Conservation (phyloP, 2,888 invertebrate genomes). For the Pecten maximus region DNA sequence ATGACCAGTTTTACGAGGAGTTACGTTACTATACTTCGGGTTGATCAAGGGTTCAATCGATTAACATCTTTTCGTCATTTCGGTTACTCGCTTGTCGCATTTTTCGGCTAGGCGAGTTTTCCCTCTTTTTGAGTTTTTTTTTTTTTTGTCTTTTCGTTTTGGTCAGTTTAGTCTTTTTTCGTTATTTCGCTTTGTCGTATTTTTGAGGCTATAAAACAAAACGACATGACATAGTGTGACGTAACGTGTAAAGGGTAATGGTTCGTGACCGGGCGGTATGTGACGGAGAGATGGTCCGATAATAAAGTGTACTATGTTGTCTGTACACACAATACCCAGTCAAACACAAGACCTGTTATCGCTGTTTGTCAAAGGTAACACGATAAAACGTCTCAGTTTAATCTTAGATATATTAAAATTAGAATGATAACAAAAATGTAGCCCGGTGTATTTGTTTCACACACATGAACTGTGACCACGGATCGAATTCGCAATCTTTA, state of each 20-base stretch:
- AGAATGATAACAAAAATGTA: background rate
- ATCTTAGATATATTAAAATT: slow-evolving; percentile 22
- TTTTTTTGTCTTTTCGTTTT: background rate
- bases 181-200: too few species aligned
- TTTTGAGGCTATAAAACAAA: background rate
- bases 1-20: too few species aligned
- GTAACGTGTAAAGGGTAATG: background rate
- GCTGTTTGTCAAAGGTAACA: background rate
- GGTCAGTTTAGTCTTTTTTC: background rate
- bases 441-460: background rate
- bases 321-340: background rate
- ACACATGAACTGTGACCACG: background rate
- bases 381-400: background rate
- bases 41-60: too few species aligned
- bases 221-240: background rate
- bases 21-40: too few species aligned
- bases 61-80: too few species aligned
- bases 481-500: background rate
- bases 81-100: too few species aligned
- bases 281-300: background rate
- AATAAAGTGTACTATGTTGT: background rate
- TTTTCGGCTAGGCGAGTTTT: too few species aligned
- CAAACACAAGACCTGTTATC: background rate
- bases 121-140: too few species aligned
- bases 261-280: background rate